Evolutionary conservation across 2,888 invertebrate genomes (phyloP).

Genomic region (Gisinianus flammeolus): DNA sequence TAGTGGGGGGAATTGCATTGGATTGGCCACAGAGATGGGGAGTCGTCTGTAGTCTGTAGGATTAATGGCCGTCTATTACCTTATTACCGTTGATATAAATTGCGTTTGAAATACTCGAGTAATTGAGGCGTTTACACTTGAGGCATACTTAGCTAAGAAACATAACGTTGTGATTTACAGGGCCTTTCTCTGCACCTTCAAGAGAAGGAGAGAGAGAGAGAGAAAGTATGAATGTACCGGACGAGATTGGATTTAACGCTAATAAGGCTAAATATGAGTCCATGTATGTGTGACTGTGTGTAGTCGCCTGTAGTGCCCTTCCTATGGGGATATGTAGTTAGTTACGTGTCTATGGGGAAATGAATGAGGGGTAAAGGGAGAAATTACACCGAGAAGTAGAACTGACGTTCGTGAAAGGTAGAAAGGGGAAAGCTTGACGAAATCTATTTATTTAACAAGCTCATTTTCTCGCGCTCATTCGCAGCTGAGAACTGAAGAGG

Average conservation of each 20-base stretch:
- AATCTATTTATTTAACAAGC: constrained; percentile 50
- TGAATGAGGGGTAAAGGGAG: too few species aligned
- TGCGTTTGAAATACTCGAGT: constrained; percentile 12
- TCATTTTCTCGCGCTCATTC: constrained; percentile 39
- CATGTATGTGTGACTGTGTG: too few species aligned
- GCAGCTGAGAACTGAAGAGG: constrained; percentile 31
- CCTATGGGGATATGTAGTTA: not conserved
- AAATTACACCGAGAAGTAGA: too few species aligned
- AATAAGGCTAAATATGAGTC: constrained; percentile 28
- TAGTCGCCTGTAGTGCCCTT: too few species aligned
- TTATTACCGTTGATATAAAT: too few species aligned
- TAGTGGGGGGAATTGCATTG: not conserved
- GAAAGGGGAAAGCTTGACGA: constrained; percentile 42
- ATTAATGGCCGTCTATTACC: too few species aligned
- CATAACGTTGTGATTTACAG: too few species aligned
- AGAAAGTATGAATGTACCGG: not conserved
- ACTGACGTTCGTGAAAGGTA: constrained; percentile 32
- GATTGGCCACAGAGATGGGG: too few species aligned
- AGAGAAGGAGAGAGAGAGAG: not conserved
- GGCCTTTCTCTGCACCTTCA: too few species aligned
- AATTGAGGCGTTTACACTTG: constrained; percentile 29
- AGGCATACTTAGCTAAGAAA: too few species aligned
- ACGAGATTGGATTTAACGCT: constrained; percentile 30
- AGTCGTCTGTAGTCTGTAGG: too few species aligned
- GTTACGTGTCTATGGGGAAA: constrained; percentile 6